A percentile compares a stretch with the other conserved stretches of the same genome.
Evolutionary conservation across 2,113 vertebrate species (phyloP).

Genomic region (Thermophis baileyi): DNA sequence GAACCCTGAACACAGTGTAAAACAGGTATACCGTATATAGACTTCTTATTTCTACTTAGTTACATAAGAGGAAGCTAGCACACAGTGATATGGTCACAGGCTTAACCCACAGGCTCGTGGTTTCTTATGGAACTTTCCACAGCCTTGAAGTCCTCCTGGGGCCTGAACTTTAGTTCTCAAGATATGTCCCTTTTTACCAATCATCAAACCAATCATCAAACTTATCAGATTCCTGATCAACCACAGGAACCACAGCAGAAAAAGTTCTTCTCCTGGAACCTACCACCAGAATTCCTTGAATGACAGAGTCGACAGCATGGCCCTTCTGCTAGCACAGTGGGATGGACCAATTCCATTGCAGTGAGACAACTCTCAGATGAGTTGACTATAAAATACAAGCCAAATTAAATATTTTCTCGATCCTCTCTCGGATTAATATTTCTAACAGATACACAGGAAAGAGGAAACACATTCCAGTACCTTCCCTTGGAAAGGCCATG

Average conservation of each 20-base stretch:
- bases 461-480: background rate
- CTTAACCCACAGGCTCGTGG: too few relatives aligned
- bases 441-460: background rate
- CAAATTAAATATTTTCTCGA: background rate
- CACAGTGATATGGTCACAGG: too few relatives aligned
- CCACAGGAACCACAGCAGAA: background rate
- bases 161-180: too few relatives aligned
- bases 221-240: too few relatives aligned
- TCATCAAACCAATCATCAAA: too few relatives aligned
- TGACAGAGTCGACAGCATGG: background rate
- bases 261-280: background rate
- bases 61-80: too few relatives aligned
- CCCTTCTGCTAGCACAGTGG: background rate
- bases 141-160: too few relatives aligned
- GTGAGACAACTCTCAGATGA: background rate
- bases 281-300: background rate
- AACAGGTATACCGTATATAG: too few relatives aligned
- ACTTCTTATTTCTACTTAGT: too few relatives aligned
- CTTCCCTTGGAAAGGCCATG: background rate
- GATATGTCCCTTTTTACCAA: too few relatives aligned
- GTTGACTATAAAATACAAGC: background rate
- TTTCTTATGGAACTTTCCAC: too few relatives aligned
- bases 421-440: background rate
- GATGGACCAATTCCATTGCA: background rate
- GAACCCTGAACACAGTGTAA: too few relatives aligned